A percentile compares a stretch with the other conserved stretches of the same genome.
phyloP scores from a whole-genome alignment of 1,140 invertebrate species.

The Brachionus calyciflorus region DNA sequence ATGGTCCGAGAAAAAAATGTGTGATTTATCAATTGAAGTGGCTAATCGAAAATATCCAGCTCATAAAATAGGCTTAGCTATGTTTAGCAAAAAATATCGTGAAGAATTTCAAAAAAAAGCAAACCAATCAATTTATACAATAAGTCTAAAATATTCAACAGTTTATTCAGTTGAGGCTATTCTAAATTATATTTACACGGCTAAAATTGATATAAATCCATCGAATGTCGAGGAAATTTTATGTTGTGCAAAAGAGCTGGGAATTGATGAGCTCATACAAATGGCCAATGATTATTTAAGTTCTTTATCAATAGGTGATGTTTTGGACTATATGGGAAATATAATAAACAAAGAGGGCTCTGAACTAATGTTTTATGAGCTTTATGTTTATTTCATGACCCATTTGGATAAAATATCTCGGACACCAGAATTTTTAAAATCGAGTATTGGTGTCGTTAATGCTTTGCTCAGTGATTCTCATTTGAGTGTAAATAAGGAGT shows the following conservation, averaged over 20 bases:
- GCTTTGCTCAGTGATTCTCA: slow-evolving; percentile 28
- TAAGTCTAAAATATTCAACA: slow-evolving; percentile 47
- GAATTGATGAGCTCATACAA: slow-evolving; percentile 23
- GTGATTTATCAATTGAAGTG: slow-evolving; percentile 47
- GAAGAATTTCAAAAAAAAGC: slow-evolving; percentile 42
- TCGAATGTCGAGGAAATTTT: slow-evolving; percentile 46
- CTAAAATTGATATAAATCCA: slow-evolving; percentile 46
- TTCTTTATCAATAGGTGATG: slow-evolving; percentile 28
- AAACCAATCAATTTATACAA: slow-evolving; percentile 26
- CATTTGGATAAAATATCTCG: slow-evolving; percentile 42
- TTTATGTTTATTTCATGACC: slow-evolving; percentile 45
- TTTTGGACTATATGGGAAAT: slow-evolving; percentile 27
- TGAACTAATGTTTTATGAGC: slow-evolving; percentile 45
- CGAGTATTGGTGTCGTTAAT: slow-evolving; percentile 27
- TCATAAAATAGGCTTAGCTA: slow-evolving; percentile 47
- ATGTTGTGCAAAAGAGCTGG: slow-evolving; percentile 46
- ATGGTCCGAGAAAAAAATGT: slow-evolving; percentile 47
- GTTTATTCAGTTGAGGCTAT: slow-evolving; percentile 44
- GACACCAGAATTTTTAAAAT: slow-evolving; percentile 31
- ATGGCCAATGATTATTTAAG: slow-evolving; percentile 18
- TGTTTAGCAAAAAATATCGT: slow-evolving; percentile 46
- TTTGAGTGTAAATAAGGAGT: slow-evolving; percentile 30
- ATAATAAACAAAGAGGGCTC: slow-evolving; percentile 47
- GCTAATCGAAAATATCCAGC: slow-evolving; percentile 46
- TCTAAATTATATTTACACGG: slow-evolving; percentile 48